Evolutionary conservation across 2,113 vertebrate species (phyloP).

Genomic region (Pygoscelis adeliae): DNA sequence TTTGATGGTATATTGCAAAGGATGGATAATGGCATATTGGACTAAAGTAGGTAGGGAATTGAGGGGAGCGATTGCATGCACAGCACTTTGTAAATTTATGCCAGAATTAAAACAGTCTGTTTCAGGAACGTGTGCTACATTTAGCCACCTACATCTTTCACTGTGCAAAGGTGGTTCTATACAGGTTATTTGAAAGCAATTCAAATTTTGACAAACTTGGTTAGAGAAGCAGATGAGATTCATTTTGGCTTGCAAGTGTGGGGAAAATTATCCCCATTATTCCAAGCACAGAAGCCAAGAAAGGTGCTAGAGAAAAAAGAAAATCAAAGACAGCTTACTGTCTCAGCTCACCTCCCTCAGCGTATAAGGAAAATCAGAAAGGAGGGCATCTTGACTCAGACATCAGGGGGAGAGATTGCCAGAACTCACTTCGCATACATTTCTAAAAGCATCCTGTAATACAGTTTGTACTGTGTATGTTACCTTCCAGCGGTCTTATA

Average conservation of each 20-base stretch:
- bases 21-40: background rate
- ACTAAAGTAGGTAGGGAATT: background rate
- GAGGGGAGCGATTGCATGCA: background rate
- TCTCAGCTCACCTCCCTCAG: background rate
- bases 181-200: constrained; percentile 37
- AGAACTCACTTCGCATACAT: background rate
- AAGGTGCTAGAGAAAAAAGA: background rate
- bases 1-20: background rate
- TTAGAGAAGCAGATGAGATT: constrained; percentile 22
- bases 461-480: background rate
- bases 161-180: constrained; percentile 6
- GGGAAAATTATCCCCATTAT: constrained; percentile 14
- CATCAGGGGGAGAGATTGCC: background rate
- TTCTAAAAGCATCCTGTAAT: background rate
- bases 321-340: background rate
- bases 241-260: too few species aligned
- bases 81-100: constrained; percentile 1
- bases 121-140: constrained; percentile 5
- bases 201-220: constrained; percentile 25
- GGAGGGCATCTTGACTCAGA: background rate
- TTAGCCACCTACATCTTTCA: constrained; percentile 24
- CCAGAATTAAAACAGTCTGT: background rate
- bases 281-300: background rate
- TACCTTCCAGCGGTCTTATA: background rate
- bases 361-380: background rate